Conservation (phyloP, 2,888 invertebrate genomes). For the Patella caerulea region DNA sequence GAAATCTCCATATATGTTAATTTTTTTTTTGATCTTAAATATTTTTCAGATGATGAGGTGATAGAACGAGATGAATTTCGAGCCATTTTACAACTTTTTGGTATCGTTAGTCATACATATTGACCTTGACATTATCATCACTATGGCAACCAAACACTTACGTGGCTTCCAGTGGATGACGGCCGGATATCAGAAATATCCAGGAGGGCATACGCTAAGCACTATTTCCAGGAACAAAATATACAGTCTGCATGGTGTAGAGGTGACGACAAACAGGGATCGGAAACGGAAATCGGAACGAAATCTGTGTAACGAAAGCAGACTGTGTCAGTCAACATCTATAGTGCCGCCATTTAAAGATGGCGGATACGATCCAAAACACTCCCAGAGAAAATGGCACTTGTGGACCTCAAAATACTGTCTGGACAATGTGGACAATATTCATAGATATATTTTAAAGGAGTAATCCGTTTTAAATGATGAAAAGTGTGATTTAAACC, state of each 20-base stretch:
- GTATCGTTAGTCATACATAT: constrained; percentile 29
- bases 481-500: too few species aligned
- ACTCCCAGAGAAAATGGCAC: not conserved
- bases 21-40: not conserved
- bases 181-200: not conserved
- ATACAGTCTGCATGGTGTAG: not conserved
- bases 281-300: not conserved
- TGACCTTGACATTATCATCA: constrained; percentile 6
- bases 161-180: constrained; percentile 7
- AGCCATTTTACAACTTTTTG: constrained; percentile 33
- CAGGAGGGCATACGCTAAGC: constrained; percentile 2
- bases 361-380: not conserved
- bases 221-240: not conserved
- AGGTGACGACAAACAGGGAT: not conserved
- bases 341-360: not conserved
- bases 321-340: not conserved
- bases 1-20: too few species aligned
- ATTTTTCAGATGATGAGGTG: constrained; percentile 29
- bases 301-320: not conserved
- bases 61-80: constrained; percentile 36
- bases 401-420: constrained; percentile 10
- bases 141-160: constrained; percentile 4
- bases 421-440: not conserved
- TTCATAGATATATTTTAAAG: too few species aligned
- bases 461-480: too few species aligned